Evolutionary conservation across 2,797 vertebrate genomes (phyloP), one percentile per base, ranked within the genome.

Genomic region (Clamator glandarius): DNA sequence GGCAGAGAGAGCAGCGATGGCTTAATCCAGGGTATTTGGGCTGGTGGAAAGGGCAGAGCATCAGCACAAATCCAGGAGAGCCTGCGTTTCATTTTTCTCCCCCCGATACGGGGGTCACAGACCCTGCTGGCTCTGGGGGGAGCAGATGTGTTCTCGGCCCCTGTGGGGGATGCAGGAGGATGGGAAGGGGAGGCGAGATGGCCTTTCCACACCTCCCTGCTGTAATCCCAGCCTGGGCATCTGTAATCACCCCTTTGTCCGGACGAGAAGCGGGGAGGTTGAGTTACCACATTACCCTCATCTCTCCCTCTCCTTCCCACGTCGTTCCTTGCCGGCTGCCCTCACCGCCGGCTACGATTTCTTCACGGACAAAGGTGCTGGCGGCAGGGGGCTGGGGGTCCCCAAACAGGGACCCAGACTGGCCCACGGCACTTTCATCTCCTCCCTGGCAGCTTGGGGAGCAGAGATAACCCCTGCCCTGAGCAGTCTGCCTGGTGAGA

Each of bases 31-130:
- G 62, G 62, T 57, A 16, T 8, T 74, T n/a, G 21, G 64, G 54
- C 13, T 46, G 44, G 15, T 19, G 46, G 46, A 21, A 46, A 46
- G 46, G 46, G 46, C 46, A 46, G 46, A 46, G 19, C 46, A 46
- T 23, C 46, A 11, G 15, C 54, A 52, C 26, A 35, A 58, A 21
- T 5, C 7, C 33, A 11, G 35, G 15, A 39, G 6, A 12, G 31
- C 1, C 33, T 0, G 0, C 4, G 23, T 33, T 50, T 14, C 12
- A 2, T 33, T 42, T 8, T 7, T 36, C 20, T 41, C 14, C 6
- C 0, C 19, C 19, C 1, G 10, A 9, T 3, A 2, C 29, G 6
- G 50, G 39, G 39, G n/a, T 31, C 21, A 29, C 29, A 8, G 68
- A 21, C 4, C 41, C 9, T 13, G 16, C 59, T 25, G 59, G 46